Base-by-base conservation (phyloP, 2,888 invertebrate genomes). In the Athalia circularis region DNA sequence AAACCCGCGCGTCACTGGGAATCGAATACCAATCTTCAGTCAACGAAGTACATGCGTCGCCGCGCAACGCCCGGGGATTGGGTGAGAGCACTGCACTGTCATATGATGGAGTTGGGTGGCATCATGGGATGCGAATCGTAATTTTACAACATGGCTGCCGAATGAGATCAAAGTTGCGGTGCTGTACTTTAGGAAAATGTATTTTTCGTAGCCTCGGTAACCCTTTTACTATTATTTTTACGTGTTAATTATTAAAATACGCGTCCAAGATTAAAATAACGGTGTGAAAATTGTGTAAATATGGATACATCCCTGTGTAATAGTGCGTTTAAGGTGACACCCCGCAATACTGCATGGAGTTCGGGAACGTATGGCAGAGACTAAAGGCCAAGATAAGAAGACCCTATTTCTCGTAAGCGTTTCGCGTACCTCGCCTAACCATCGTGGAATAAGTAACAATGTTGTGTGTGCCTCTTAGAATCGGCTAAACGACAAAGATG, bases 131-230 rank as follows among this genome's bases (percentile, higher is more conserved):
- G 84, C 86, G 83, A 83, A 87, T 87, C 84, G 85, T 83, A 85
- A 86, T 86, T 87, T 87, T 88, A 85, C 89, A 90, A 90, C 83
- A 90, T 90, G 90, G 90, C 90, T 88, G 86, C 84, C 83, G 84
- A 88, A 86, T 89, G 86, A 89, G 87, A 79, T 82, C 83, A 84
- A 85, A 88, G 87, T 89, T 85, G 88, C 86, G 88, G 88, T 86
- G 86, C 86, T 85, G 85, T 85, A 85, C 85, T 86, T 85, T 85
- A 57, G 77, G 85, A 87, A 86, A 86, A 87, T 88, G 86, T 86
- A 84, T 83, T 83, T 85, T 84, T 84, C 83, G 68, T 87, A 87
- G 85, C 85, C 80, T 82, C 80, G 79, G 80, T 79, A 82, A 81
- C 45, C 61, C 75, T 57, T 59, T 57, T 82, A 77, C 80, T 79